A percentile compares a stretch with the other conserved stretches of the same genome.
phyloP scores from a whole-genome alignment of 2,113 vertebrate genomes.

The Oxyura jamaicensis region DNA sequence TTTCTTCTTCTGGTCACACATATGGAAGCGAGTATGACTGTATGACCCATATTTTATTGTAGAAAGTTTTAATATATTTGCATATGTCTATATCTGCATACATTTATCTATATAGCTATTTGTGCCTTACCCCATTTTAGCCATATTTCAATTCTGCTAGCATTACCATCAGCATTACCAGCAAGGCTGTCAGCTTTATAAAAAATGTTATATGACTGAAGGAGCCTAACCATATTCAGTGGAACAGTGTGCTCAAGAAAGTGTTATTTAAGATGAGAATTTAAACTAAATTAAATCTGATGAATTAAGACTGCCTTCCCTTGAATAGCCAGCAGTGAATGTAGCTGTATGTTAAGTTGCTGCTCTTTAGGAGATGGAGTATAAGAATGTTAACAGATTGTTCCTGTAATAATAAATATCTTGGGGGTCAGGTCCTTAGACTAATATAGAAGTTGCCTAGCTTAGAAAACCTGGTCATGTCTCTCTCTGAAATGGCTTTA shows the following conservation, averaged over 20 bases:
- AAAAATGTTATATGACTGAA: not conserved
- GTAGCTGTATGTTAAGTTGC: not conserved
- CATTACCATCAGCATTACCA: not conserved
- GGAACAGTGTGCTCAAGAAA: not conserved
- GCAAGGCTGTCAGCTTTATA: not conserved
- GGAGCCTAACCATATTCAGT: not conserved
- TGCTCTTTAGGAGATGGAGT: not conserved
- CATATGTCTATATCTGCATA: not conserved
- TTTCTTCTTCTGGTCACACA: not conserved
- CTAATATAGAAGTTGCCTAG: not conserved
- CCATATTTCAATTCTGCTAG: not conserved
- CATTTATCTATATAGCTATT: not conserved
- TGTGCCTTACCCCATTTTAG: not conserved
- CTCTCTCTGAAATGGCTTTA: not conserved
- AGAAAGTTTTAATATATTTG: not conserved
- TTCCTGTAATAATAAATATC: not conserved
- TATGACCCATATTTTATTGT: not conserved
- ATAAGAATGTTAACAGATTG: not conserved
- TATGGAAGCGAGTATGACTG: not conserved
- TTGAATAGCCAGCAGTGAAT: not conserved
- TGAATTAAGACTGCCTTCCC: not conserved
- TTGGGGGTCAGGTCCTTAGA: not conserved
- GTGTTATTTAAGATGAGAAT: not conserved
- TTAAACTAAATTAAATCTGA: not conserved
- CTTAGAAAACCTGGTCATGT: not conserved